Evolutionary conservation across 2,113 vertebrate species (phyloP), one percentile per base, ranked within the genome.

Genomic region (Taxidea taxus): DNA sequence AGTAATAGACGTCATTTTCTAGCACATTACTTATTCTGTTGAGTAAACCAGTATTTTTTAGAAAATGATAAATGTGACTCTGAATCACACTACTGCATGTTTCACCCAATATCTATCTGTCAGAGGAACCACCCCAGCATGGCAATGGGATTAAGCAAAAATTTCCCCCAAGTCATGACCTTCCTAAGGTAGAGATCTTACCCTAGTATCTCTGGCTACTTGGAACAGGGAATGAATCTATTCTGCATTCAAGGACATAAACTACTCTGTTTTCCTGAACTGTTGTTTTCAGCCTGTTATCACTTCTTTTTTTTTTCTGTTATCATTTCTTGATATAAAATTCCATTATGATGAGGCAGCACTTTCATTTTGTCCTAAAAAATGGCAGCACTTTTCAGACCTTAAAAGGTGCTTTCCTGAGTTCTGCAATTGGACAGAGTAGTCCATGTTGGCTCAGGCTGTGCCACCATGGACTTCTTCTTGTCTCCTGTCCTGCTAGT

Each of bases 291-390:
- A 44, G 10, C 34, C 31, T 72, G 0, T 60, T 83, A n/a, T 39
- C n/a, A 91, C 18, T 49, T 86, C 39, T 83, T 89, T n/a, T n/a
- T n/a, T n/a, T n/a, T n/a, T n/a, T n/a, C 31, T 72, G 0, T 60
- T 83, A n/a, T 39, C n/a, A 91, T 14, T 49, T 86, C 39, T 83
- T 89, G 60, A 44, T 95, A 49, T 85, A 70, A 91, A 92, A 92
- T 92, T 60, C 42, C 23, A 8, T 60, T 64, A 58, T 3, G 23
- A 60, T 83, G 60, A 80, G 62, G 31, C 15, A 81, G 25, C 37
- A 47, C 25, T 85, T 82, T n/a, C 4, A 5, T 83, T 90, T 60
- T 84, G 25, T 90, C 34, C 23, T 47, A 27, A 10, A 16, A 58
- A 37, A 21, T 18, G 34, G 70, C 58, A 23, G 31, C 31, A 25